These are phyloP conservation scores for Nipponacmea schrenckii DNA, from an alignment of 2,888 invertebrate species.

Conservation along the genomic window DNA sequence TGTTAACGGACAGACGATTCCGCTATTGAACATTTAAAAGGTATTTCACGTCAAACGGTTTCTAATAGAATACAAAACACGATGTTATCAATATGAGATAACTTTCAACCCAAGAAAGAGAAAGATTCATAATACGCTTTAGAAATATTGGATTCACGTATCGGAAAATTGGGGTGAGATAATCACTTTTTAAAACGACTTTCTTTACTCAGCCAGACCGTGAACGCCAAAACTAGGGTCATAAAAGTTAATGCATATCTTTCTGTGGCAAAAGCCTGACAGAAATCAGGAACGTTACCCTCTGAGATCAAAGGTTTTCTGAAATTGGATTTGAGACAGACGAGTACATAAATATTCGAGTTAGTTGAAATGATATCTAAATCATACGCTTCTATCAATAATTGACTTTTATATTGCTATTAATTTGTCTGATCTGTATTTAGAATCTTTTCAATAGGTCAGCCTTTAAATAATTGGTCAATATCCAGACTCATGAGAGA, in stretches of 20 bases:
- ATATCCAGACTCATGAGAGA: too few relatives aligned
- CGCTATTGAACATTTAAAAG: constrained; percentile 7
- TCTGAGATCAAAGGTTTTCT: constrained; percentile 5
- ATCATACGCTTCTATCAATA: constrained; percentile 1
- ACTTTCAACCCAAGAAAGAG: neutral
- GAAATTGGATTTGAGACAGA: constrained; percentile 4
- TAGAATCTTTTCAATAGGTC: neutral
- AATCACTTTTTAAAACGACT: constrained; percentile 7
- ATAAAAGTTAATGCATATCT: constrained; percentile 9
- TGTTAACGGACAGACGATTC: neutral
- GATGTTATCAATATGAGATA: constrained; percentile 2
- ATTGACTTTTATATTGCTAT: neutral
- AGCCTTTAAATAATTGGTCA: too few relatives aligned
- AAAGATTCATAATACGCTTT: constrained; percentile 6
- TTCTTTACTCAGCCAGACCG: constrained; percentile 6
- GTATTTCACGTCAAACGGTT: constrained; percentile 7
- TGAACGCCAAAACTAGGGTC: constrained; percentile 2
- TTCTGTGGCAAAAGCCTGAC: neutral
- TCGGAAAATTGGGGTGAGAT: constrained; percentile 6
- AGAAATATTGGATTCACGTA: constrained; percentile 7
- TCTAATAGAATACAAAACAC: constrained; percentile 4
- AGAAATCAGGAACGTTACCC: neutral
- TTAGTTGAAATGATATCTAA: constrained; percentile 7
- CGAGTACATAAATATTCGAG: constrained; percentile 6
- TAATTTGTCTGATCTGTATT: neutral